phyloP scores from a whole-genome alignment of 2,888 invertebrate species.

The Dynastes hyllus region DNA sequence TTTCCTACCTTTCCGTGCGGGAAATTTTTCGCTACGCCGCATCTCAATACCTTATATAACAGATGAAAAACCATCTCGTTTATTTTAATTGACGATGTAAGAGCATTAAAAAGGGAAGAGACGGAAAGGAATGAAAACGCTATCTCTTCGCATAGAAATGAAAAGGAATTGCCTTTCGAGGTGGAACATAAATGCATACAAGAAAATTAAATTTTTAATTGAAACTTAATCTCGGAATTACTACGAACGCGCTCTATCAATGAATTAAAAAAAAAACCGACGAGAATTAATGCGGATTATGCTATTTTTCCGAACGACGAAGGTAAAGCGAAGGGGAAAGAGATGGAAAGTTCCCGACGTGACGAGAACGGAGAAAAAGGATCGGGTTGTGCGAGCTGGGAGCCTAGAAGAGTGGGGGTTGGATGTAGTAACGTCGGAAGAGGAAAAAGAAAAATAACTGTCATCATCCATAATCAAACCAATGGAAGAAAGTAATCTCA shows the following conservation, averaged over 20 bases:
- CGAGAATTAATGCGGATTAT: constrained; percentile 43
- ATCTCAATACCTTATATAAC: constrained; percentile 19
- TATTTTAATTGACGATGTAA: constrained; percentile 35
- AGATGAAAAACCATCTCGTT: constrained; percentile 32
- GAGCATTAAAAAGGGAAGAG: constrained; percentile 1
- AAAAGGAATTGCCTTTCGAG: constrained; percentile 30
- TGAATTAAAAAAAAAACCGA: constrained; percentile 14
- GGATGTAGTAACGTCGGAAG: not conserved
- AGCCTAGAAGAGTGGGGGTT: too few species aligned
- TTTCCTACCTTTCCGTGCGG: not conserved
- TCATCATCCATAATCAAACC: constrained; percentile 52
- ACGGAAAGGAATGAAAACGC: not conserved
- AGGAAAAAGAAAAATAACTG: constrained; percentile 49
- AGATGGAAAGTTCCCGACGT: not conserved
- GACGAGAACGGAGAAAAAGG: not conserved
- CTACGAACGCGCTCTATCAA: not conserved
- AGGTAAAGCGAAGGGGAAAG: not conserved
- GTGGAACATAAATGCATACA: constrained; percentile 42
- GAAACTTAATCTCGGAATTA: constrained; percentile 46
- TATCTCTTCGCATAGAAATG: not conserved
- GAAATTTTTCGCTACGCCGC: constrained; percentile 5
- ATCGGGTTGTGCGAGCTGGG: too few species aligned
- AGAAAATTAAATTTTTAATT: constrained; percentile 46
- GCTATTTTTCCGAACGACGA: constrained; percentile 30
- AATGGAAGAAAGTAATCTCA: constrained; percentile 52